Percentiles rank a stretch among this genome's conserved stretches.
phyloP scores from a whole-genome alignment of 2,113 vertebrate species.

The Stigmatopora argus region DNA sequence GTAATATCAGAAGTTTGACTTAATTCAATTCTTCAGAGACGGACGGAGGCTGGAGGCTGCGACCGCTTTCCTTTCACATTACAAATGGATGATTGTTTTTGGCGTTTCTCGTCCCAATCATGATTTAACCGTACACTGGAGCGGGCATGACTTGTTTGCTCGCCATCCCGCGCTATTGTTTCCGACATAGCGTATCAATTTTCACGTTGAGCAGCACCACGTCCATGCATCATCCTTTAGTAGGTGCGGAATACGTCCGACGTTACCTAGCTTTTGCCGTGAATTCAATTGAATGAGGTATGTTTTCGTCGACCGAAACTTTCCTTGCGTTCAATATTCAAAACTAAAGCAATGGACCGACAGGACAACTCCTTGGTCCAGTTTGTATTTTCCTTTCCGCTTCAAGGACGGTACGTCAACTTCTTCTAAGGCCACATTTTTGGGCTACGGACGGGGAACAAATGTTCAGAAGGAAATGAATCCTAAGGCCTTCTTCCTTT shows the following conservation, averaged over 20 bases:
- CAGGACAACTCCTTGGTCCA: not conserved
- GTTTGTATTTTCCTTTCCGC: not conserved
- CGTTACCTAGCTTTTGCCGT: slow-evolving; percentile 16
- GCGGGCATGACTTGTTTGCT: slow-evolving; percentile 17
- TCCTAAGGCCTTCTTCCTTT: not conserved
- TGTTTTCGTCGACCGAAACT: too few relatives aligned
- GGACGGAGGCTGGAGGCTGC: slow-evolving; percentile 43
- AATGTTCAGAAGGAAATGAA: not conserved
- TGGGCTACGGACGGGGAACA: not conserved
- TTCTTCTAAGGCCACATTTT: not conserved
- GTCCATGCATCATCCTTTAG: slow-evolving; percentile 27
- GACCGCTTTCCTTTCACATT: slow-evolving; percentile 52
- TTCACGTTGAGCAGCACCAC: slow-evolving; percentile 27
- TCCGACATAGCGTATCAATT: slow-evolving; percentile 3
- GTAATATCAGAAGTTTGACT: slow-evolving; percentile 62
- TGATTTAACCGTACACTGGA: slow-evolving; percentile 34
- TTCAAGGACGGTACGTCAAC: not conserved
- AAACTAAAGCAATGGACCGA: not conserved
- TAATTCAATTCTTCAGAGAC: slow-evolving; percentile 58
- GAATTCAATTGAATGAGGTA: too few relatives aligned
- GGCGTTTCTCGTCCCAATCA: slow-evolving; percentile 55
- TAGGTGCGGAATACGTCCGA: slow-evolving; percentile 20
- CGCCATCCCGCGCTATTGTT: slow-evolving; percentile 24
- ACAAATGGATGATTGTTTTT: slow-evolving; percentile 66
- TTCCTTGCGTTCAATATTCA: not conserved